Conservation (phyloP, 2,888 invertebrate genomes). For the Mythimna ferrago region DNA sequence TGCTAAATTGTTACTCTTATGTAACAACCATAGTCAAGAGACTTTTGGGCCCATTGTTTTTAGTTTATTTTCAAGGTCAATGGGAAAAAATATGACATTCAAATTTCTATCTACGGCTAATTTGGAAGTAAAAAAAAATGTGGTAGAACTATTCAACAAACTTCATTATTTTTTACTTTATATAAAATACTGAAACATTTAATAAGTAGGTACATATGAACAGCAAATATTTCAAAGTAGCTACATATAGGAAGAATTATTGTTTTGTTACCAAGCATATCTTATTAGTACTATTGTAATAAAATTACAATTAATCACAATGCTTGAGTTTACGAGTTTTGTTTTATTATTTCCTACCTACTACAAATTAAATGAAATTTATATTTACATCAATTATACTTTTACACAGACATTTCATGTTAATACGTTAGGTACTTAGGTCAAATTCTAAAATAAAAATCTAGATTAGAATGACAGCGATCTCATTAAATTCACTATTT, state of each 20-base stretch:
- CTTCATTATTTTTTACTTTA: background rate
- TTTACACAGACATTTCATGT: background rate
- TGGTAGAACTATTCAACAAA: background rate
- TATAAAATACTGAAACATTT: background rate
- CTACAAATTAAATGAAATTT: slow-evolving; percentile 6
- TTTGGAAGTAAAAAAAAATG: background rate
- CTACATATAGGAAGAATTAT: background rate
- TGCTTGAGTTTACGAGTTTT: slow-evolving; percentile 3
- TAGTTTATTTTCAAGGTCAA: background rate
- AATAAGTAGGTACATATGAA: background rate
- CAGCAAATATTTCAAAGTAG: too few species aligned
- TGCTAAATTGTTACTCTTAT: slow-evolving; percentile 57
- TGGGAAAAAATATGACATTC: background rate
- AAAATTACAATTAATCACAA: slow-evolving; percentile 3
- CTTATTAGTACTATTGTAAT: background rate
- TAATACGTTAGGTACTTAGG: background rate
- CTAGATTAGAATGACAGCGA: slow-evolving; percentile 33
- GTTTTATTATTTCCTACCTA: slow-evolving; percentile 1
- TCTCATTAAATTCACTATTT: slow-evolving; percentile 10
- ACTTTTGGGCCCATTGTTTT: slow-evolving; percentile 13
- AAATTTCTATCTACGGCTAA: background rate
- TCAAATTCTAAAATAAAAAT: slow-evolving; percentile 12
- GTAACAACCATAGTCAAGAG: slow-evolving; percentile 33
- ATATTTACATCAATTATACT: background rate
- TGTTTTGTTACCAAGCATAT: background rate